Percentiles rank a stretch among this genome's conserved stretches.
Conservation (phyloP, 1,140 invertebrate species). For the Lordiphosa stackelbergi region DNA sequence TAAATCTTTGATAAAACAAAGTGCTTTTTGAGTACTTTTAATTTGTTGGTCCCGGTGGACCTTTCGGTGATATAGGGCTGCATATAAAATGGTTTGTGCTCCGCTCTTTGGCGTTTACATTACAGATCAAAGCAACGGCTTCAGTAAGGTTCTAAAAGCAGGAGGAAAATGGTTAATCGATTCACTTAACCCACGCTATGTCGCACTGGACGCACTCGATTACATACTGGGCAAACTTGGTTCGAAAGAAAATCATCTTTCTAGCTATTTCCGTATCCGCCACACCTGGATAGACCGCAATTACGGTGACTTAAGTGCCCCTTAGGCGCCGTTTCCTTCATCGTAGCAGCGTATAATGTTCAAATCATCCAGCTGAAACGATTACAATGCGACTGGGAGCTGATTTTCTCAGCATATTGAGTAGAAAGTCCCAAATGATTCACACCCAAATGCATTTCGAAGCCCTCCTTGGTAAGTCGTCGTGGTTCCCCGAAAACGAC, state of each 20-base stretch:
- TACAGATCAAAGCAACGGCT: conserved; percentile 86
- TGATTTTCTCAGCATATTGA: too few relatives aligned
- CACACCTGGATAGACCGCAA: conserved; percentile 91
- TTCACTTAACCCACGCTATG: too few relatives aligned
- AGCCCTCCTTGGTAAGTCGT: too few relatives aligned
- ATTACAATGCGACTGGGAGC: too few relatives aligned
- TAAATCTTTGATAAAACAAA: too few relatives aligned
- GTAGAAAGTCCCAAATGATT: too few relatives aligned
- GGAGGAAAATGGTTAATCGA: not conserved
- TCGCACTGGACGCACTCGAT: conserved; percentile 36
- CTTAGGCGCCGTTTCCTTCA: conserved; percentile 80
- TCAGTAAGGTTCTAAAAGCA: conserved; percentile 79
- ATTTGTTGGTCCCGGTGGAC: too few relatives aligned
- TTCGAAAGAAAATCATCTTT: conserved; percentile 84
- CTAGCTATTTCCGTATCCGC: conserved; percentile 88
- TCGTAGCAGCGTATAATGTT: conserved; percentile 85
- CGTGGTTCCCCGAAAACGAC: too few relatives aligned
- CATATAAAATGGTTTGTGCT: conserved; percentile 83
- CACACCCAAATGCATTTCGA: too few relatives aligned
- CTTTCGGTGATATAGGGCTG: conserved; percentile 85
- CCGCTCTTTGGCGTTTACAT: conserved; percentile 85
- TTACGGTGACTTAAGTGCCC: conserved; percentile 87
- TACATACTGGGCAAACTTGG: conserved; percentile 76
- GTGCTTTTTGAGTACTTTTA: not conserved
- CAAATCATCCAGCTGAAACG: conserved; percentile 84